Percentiles rank a stretch among this genome's conserved stretches.
phyloP scores from a whole-genome alignment of 2,113 vertebrate species.

The Capreolus pygargus region DNA sequence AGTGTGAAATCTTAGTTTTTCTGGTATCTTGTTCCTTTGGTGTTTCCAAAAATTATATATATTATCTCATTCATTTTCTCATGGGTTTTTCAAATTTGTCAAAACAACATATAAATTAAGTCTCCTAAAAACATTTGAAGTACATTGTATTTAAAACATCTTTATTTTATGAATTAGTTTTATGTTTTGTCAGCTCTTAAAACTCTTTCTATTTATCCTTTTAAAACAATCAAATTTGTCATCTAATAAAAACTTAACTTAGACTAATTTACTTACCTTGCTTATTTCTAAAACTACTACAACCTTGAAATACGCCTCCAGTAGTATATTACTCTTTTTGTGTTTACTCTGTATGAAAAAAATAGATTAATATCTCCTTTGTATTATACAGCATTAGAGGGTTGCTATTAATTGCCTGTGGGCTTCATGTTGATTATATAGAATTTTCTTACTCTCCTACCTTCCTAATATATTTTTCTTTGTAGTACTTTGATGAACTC shows the following conservation, averaged over 20 bases:
- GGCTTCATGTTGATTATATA: background rate
- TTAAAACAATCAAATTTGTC: constrained; percentile 36
- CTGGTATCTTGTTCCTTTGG: background rate
- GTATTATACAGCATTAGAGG: background rate
- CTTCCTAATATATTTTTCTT: constrained; percentile 44
- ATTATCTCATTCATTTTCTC: background rate
- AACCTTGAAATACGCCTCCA: background rate
- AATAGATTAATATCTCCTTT: background rate
- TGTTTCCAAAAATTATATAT: background rate
- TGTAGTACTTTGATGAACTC: constrained; percentile 94
- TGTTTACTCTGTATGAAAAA: background rate
- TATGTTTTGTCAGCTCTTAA: constrained; percentile 28
- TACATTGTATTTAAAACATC: background rate
- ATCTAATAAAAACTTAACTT: background rate
- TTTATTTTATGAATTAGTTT: background rate
- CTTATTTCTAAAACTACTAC: constrained; percentile 21
- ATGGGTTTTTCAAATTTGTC: constrained; percentile 40
- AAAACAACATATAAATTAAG: background rate
- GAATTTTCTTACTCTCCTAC: background rate
- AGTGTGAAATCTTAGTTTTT: constrained; percentile 11
- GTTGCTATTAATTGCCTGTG: background rate
- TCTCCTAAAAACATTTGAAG: background rate
- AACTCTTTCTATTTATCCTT: constrained; percentile 19
- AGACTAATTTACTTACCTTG: background rate
- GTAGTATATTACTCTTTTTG: background rate